Evolutionary conservation across 2,888 invertebrate genomes (phyloP).

Genomic region (Copidosoma aretas): DNA sequence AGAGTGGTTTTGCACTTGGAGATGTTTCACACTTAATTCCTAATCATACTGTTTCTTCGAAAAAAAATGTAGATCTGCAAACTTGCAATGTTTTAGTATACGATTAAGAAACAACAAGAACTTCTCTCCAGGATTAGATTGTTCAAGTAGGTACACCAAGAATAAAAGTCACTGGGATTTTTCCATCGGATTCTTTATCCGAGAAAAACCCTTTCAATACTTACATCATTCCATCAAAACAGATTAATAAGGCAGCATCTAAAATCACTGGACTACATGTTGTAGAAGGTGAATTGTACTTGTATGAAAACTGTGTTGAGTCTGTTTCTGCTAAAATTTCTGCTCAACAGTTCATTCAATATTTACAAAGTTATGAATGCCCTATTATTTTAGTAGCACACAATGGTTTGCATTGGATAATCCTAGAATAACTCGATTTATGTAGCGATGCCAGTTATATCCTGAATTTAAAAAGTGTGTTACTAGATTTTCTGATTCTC

Average conservation of each 20-base stretch:
- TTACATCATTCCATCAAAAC: constrained; percentile 7
- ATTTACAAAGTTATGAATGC: neutral
- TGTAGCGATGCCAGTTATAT: neutral
- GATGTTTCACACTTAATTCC: neutral
- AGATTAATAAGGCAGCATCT: constrained; percentile 1
- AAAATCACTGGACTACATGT: constrained; percentile 4
- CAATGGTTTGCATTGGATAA: constrained; percentile 7
- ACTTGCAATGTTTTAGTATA: neutral
- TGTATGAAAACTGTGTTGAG: constrained; percentile 5
- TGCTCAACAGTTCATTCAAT: neutral
- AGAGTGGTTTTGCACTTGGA: neutral
- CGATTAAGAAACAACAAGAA: constrained; percentile 2
- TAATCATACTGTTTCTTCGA: neutral
- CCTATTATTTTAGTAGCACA: constrained; percentile 6
- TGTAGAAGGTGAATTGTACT: constrained; percentile 7
- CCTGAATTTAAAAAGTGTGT: neutral
- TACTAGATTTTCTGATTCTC: neutral
- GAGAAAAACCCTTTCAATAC: neutral
- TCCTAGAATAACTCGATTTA: neutral
- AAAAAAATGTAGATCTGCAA: neutral
- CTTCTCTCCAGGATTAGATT: neutral
- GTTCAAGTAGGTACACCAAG: neutral
- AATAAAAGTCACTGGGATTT: neutral
- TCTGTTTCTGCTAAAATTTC: constrained; percentile 4
- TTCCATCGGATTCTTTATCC: neutral